Conservation (phyloP, 2,113 vertebrate genomes). For the Hiodon alosoides region DNA sequence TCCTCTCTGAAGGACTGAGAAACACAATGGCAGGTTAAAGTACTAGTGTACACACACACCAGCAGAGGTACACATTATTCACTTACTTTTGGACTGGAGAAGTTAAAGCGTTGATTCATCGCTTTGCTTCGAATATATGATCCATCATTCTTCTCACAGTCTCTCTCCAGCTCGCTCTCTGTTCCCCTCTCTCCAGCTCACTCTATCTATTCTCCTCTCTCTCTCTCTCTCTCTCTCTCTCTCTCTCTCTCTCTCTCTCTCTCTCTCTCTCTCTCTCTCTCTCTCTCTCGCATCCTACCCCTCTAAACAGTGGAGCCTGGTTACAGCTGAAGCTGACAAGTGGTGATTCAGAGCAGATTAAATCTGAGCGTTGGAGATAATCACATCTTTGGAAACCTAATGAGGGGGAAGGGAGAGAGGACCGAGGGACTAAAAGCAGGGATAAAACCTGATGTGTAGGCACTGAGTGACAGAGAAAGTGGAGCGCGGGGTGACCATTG, state of each 20-base stretch:
- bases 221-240: slow-evolving; percentile 1
- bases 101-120: not conserved
- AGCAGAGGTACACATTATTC: slow-evolving; percentile 8
- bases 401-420: slow-evolving; percentile 52
- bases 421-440: slow-evolving; percentile 4
- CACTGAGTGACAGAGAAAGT: not conserved
- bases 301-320: slow-evolving; percentile 1
- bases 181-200: not conserved
- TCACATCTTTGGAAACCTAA: slow-evolving; percentile 39
- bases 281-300: slow-evolving; percentile 26
- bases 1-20: slow-evolving; percentile 91
- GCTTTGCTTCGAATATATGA: not conserved
- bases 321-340: slow-evolving; percentile 34
- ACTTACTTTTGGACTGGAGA: not conserved
- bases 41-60: slow-evolving; percentile 5
- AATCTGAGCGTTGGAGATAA: slow-evolving; percentile 44
- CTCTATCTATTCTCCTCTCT: not conserved
- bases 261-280: slow-evolving; percentile 1
- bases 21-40: not conserved
- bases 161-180: too few species aligned
- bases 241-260: slow-evolving; percentile 12
- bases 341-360: slow-evolving; percentile 48
- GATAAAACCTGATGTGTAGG: not conserved
- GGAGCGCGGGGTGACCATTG: slow-evolving; percentile 3
- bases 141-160: not conserved